phyloP scores from a whole-genome alignment of 64 coral and sea anemone genomes.

The Pocillopora damicornis region DNA sequence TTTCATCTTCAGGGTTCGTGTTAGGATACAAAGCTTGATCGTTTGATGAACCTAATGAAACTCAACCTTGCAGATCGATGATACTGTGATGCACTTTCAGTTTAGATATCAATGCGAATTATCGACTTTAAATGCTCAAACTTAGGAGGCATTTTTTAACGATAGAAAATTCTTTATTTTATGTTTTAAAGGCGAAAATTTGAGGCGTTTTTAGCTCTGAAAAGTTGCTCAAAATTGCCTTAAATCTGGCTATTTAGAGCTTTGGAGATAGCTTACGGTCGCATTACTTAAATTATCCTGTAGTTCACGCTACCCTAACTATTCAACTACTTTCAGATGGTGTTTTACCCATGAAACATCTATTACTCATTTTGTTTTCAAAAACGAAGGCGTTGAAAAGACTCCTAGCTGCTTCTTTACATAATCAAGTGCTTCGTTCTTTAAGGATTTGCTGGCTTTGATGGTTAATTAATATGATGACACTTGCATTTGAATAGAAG shows the following conservation, averaged over 20 bases:
- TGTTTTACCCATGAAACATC: not conserved
- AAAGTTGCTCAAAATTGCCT: conserved; percentile 14
- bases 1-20: no score
- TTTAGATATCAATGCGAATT: not conserved
- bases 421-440: not conserved
- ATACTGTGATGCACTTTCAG: not conserved
- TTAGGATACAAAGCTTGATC: no score
- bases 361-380: conserved; percentile 1
- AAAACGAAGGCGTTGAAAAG: not conserved
- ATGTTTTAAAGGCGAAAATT: conserved; percentile 19
- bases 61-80: no score
- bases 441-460: not conserved
- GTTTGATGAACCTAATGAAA: no score
- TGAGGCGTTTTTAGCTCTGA: not conserved
- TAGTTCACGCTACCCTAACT: not conserved
- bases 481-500: not conserved
- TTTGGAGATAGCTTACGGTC: not conserved
- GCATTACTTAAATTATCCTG: not conserved
- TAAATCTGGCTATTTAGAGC: conserved; percentile 3
- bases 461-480: not conserved
- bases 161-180: not conserved
- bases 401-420: not conserved
- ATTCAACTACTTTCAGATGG: conserved; percentile 3
- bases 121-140: conserved; percentile 9
- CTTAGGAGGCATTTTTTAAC: not conserved